Conservation (phyloP, 2,888 invertebrate species). For the Endomychus coccineus region DNA sequence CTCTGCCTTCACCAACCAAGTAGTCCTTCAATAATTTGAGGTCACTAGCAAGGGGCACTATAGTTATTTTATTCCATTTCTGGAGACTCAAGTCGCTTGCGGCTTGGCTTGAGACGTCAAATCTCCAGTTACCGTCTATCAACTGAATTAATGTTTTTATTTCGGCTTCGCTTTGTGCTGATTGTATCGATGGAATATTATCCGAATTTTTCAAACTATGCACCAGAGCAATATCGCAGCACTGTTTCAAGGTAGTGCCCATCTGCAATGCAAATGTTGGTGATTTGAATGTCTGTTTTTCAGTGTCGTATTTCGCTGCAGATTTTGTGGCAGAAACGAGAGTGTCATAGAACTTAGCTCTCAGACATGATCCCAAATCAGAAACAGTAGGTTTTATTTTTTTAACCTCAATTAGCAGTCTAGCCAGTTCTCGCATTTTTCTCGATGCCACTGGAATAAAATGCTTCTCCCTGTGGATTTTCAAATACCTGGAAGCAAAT, state of each 20-base stretch:
- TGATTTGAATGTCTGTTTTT: constrained; percentile 4
- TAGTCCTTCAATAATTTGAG: constrained; percentile 19
- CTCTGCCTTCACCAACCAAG: constrained; percentile 13
- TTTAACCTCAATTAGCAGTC: constrained; percentile 10
- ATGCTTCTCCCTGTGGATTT: constrained; percentile 14
- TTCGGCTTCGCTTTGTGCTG: constrained; percentile 3
- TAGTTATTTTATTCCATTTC: constrained; percentile 20
- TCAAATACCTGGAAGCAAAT: constrained; percentile 16
- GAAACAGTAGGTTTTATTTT: constrained; percentile 6
- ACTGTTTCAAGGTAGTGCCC: constrained; percentile 14
- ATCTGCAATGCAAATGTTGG: constrained; percentile 11
- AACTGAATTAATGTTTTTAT: constrained; percentile 7
- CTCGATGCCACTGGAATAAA: constrained; percentile 11
- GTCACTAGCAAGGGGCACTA: constrained; percentile 22
- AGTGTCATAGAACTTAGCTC: constrained; percentile 19
- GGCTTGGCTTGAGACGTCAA: constrained; percentile 9
- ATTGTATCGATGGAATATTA: background rate
- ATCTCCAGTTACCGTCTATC: constrained; percentile 10
- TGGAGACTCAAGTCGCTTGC: constrained; percentile 14
- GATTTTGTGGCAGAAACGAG: constrained; percentile 20
- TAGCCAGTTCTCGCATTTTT: constrained; percentile 17
- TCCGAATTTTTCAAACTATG: constrained; percentile 5
- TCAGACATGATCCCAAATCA: constrained; percentile 11
- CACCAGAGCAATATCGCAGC: constrained; percentile 11
- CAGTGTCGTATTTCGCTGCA: constrained; percentile 16